A percentile compares a stretch with the other conserved stretches of the same genome.
Evolutionary conservation across 2,888 invertebrate species (phyloP).

Genomic region (Colletes collaris): DNA sequence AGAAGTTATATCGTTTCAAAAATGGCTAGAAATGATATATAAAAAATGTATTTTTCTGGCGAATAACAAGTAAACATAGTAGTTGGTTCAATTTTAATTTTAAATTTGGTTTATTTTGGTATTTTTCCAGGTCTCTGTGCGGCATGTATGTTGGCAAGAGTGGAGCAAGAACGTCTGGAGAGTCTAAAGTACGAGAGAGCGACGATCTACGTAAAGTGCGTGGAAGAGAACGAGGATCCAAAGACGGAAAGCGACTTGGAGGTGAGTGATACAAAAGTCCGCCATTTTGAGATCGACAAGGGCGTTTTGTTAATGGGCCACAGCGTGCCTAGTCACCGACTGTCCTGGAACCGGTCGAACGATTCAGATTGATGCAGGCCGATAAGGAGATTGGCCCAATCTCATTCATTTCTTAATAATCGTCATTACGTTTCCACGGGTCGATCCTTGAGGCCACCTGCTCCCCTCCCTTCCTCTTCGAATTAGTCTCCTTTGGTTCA

Average conservation of each 20-base stretch:
- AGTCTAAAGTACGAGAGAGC: constrained; percentile 80
- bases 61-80: too few species aligned
- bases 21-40: too few species aligned
- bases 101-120: too few species aligned
- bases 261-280: constrained; percentile 37
- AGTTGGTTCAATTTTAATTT: too few species aligned
- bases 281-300: constrained; percentile 9
- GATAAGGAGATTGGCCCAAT: constrained; percentile 75
- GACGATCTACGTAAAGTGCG: constrained; percentile 79
- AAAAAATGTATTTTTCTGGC: too few species aligned
- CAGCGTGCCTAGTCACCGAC: constrained; percentile 67
- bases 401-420: constrained; percentile 78
- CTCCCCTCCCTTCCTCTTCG: constrained; percentile 38
- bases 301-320: constrained; percentile 64
- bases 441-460: constrained; percentile 55
- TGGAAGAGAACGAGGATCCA: constrained; percentile 78
- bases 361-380: constrained; percentile 71
- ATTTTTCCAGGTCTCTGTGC: constrained; percentile 72
- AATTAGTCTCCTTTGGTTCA: not conserved
- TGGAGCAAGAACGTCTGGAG: constrained; percentile 78
- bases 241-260: constrained; percentile 63
- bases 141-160: constrained; percentile 76
- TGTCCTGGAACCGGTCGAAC: constrained; percentile 65
- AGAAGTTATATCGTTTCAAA: too few species aligned
- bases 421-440: constrained; percentile 71